Evolutionary conservation across 2,797 vertebrate species (phyloP).

Genomic region (Protosalanx chinensis): DNA sequence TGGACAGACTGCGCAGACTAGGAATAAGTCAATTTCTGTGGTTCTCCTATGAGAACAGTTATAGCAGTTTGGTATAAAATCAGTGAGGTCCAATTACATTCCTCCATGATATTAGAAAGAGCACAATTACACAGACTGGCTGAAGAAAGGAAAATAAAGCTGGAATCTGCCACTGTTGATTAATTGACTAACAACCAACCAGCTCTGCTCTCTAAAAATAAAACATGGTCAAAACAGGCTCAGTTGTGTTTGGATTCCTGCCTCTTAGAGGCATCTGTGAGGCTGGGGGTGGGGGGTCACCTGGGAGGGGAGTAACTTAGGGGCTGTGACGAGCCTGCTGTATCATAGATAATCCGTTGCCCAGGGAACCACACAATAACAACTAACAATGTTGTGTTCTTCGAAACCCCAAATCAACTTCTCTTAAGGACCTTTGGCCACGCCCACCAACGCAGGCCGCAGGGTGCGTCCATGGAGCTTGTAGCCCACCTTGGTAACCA

Average conservation of each 20-base stretch:
- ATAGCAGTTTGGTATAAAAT: slow-evolving; percentile 2
- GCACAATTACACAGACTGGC: background rate
- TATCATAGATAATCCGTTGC: slow-evolving; percentile 28
- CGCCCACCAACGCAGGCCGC: slow-evolving; percentile 90
- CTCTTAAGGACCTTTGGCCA: slow-evolving; percentile 85
- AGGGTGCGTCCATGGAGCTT: slow-evolving; percentile 93
- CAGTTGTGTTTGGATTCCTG: slow-evolving; percentile 19
- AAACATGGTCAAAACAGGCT: slow-evolving; percentile 26
- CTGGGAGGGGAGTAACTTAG: background rate
- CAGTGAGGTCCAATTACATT: background rate
- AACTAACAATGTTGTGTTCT: slow-evolving; percentile 7
- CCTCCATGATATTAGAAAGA: background rate
- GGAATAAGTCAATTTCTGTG: background rate
- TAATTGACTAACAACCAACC: slow-evolving; percentile 1
- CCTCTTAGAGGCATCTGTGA: slow-evolving; percentile 37
- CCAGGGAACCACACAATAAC: slow-evolving; percentile 27
- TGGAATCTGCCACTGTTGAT: slow-evolving; percentile 17
- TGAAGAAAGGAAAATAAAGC: background rate
- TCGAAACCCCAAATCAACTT: slow-evolving; percentile 15
- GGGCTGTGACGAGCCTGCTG: slow-evolving; percentile 26
- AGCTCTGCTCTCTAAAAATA: slow-evolving; percentile 7
- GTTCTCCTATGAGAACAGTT: background rate
- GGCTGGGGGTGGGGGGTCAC: slow-evolving; percentile 1
- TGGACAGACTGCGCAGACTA: background rate
- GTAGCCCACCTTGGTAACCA: slow-evolving; percentile 94